A percentile compares a stretch with the other conserved stretches of the same genome.
These are phyloP conservation scores for Tortrix viridana DNA, from an alignment of 2,888 invertebrate species.

Conservation along the genomic window DNA sequence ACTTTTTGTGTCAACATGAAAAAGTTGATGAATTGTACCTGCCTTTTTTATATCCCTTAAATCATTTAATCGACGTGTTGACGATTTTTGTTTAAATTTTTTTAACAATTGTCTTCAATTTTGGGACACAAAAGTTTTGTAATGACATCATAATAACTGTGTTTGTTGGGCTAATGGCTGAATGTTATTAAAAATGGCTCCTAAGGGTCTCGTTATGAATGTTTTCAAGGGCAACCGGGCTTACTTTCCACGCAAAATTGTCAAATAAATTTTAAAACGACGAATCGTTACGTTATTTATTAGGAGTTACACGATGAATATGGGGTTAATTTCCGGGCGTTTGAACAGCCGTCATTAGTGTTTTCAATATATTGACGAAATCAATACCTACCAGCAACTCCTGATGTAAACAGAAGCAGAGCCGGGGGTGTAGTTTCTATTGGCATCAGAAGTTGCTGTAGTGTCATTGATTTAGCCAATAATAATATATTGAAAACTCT, in stretches of 20 bases:
- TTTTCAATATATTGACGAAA: no score
- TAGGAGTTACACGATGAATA: no score
- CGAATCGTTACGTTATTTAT: neutral
- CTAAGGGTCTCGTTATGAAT: conserved; percentile 9
- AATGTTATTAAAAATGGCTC: conserved; percentile 26
- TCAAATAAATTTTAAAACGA: neutral
- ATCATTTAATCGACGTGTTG: conserved; percentile 6
- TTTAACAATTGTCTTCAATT: conserved; percentile 6
- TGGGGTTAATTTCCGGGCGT: no score
- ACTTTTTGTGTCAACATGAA: conserved; percentile 37
- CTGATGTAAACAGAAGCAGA: no score
- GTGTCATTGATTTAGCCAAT: no score
- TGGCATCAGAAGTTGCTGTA: no score
- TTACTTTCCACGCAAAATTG: neutral
- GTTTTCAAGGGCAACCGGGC: conserved; percentile 8
- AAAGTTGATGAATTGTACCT: conserved; percentile 34
- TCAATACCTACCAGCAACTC: no score
- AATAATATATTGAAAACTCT: no score
- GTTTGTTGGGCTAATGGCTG: neutral
- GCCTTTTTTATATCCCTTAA: conserved; percentile 18
- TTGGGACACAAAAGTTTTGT: neutral
- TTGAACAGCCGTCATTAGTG: no score
- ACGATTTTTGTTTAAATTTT: conserved; percentile 1
- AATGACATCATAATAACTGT: conserved; percentile 4
- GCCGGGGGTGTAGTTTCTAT: no score